Evolutionary conservation across 2,797 vertebrate species (phyloP), one percentile per base, ranked within the genome.

Genomic region (Chromobotia macracanthus): DNA sequence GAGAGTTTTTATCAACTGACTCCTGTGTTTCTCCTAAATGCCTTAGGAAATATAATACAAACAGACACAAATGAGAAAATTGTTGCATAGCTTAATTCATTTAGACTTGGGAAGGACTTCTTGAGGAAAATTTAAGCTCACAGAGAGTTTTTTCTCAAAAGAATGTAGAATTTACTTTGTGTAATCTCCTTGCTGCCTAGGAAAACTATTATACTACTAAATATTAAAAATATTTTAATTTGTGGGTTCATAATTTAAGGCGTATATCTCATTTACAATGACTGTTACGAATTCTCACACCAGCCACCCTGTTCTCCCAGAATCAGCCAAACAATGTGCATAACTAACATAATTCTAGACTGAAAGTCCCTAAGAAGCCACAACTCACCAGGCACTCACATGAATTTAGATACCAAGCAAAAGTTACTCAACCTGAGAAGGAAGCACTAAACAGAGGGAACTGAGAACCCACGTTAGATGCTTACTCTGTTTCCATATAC

Each of bases 401-500:
- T 38, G 31, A 31, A 31, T 5, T 31, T 5, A 31, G 31, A 31
- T 31, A 31, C 31, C 31, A 31, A 46, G 19, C 19, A 56, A 8
- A 56, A 56, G 19, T 60, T 25, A 31, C 28, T 61, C 13, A 7
- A 61, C n/a, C 19, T 13, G 2, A 61, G 25, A 61, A 31, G 2
- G 8, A 61, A 61, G 15, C 13, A 61, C 28, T 31, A 61, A 61
- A 51, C 63, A 28, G 53, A 63, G 31, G 21, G 23, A 21, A 51
- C 12, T 44, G 16, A 67, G 72, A 77, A 71, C 64, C 41, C 3
- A 55, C 16, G 21, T 70, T 46, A 63, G 48, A 74, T 60, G 25
- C 28, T 73, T 80, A 10, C 23, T 48, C 41, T 53, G 48, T 66
- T 66, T 63, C 65, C 31, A 38, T 51, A 74, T 60, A 69, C 58